Conservation (phyloP, 2,113 vertebrate species). For the Carollia perspicillata region DNA sequence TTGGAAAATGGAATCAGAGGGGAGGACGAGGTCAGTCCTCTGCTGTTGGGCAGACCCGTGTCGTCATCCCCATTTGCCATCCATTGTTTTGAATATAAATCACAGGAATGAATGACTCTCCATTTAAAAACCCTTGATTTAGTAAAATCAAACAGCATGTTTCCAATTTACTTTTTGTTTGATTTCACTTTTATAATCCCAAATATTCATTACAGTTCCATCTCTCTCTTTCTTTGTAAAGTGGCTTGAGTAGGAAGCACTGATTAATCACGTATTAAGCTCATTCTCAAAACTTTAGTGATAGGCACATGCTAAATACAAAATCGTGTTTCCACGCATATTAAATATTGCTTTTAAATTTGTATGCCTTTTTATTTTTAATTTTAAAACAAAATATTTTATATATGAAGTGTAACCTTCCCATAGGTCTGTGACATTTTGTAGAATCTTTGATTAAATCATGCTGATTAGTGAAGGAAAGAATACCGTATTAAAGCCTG, state of each 20-base stretch:
- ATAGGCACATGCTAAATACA: not conserved
- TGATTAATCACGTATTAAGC: not conserved
- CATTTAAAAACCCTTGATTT: not conserved
- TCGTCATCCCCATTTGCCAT: not conserved
- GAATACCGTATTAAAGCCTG: not conserved
- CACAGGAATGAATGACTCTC: not conserved
- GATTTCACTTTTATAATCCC: not conserved
- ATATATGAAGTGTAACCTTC: constrained; percentile 31
- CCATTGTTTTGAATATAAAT: not conserved
- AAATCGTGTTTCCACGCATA: not conserved
- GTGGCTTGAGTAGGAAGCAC: not conserved
- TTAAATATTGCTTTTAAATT: not conserved
- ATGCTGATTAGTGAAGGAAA: constrained; percentile 69
- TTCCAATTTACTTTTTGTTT: not conserved
- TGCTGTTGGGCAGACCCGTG: not conserved
- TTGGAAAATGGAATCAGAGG: not conserved
- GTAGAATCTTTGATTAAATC: constrained; percentile 42
- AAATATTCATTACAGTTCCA: not conserved
- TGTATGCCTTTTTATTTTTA: not conserved
- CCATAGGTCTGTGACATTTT: constrained; percentile 51
- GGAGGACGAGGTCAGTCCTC: not conserved
- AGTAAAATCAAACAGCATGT: not conserved
- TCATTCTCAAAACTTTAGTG: not conserved
- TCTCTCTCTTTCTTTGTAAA: not conserved
- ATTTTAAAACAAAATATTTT: constrained; percentile 37